Conservation (phyloP, 2,113 vertebrate genomes). For the Salvelinus namaycush region DNA sequence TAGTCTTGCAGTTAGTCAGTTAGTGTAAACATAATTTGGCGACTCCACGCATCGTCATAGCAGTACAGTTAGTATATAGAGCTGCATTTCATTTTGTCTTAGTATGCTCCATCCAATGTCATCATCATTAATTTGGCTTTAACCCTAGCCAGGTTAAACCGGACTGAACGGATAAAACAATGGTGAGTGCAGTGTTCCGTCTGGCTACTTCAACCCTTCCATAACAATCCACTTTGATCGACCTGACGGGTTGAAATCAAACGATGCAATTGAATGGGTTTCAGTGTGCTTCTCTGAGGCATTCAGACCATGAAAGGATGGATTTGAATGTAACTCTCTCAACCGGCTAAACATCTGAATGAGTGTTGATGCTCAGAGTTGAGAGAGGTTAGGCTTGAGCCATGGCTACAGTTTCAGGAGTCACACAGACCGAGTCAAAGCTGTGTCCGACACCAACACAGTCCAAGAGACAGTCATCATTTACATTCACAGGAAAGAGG, state of each 20-base stretch:
- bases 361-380: background rate
- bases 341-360: conserved; percentile 1
- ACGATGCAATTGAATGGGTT: background rate
- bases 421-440: background rate
- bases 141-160: no score
- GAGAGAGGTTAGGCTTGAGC: conserved; percentile 2
- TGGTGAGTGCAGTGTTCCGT: background rate
- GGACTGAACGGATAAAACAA: no score
- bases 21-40: conserved; percentile 13
- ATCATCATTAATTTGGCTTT: no score
- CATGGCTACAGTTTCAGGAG: conserved; percentile 12
- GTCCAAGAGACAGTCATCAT: background rate
- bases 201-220: no score
- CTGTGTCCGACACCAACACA: background rate
- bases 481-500: background rate
- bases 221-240: background rate
- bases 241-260: background rate
- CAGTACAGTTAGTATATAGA: background rate
- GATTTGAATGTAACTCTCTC: background rate
- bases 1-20: background rate
- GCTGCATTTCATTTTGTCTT: background rate
- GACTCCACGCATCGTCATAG: background rate
- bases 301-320: background rate
- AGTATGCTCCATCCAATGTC: background rate
- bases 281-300: conserved; percentile 1